Percentiles rank a stretch among this genome's conserved stretches.
Evolutionary conservation across 2,797 vertebrate species (phyloP).

Genomic region (Micropoecilia bifurca): DNA sequence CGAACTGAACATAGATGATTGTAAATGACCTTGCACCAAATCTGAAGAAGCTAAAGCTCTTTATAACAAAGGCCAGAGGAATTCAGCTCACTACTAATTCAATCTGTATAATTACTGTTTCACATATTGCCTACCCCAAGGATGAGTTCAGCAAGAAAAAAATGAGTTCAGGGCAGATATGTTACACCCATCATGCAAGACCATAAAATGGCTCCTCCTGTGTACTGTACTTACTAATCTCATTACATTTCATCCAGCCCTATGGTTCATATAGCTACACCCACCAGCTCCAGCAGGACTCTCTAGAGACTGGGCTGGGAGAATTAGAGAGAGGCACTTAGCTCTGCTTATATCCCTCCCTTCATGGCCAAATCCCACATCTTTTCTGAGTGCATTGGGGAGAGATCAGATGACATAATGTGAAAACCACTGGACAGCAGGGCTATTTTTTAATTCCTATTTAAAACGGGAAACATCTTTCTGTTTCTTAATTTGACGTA

Average conservation of each 20-base stretch:
- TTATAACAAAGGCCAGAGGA: constrained; percentile 13
- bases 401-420: constrained; percentile 60
- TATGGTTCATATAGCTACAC: constrained; percentile 58
- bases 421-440: constrained; percentile 25
- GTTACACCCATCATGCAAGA: constrained; percentile 49
- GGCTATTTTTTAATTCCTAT: constrained; percentile 34
- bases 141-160: constrained; percentile 35
- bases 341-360: constrained; percentile 54
- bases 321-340: constrained; percentile 72
- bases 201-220: constrained; percentile 60
- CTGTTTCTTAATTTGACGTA: constrained; percentile 21
- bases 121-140: constrained; percentile 17
- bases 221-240: constrained; percentile 70
- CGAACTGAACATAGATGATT: neutral
- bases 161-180: constrained; percentile 44
- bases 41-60: neutral
- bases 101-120: constrained; percentile 40
- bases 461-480: constrained; percentile 30
- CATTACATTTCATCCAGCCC: constrained; percentile 68
- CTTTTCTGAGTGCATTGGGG: constrained; percentile 47
- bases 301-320: constrained; percentile 63
- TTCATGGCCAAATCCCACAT: constrained; percentile 51
- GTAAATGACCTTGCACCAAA: constrained; percentile 17
- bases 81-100: constrained; percentile 7
- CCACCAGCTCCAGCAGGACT: constrained; percentile 58